Conservation (phyloP, 1,140 invertebrate species). For the Micrasema minimum region DNA sequence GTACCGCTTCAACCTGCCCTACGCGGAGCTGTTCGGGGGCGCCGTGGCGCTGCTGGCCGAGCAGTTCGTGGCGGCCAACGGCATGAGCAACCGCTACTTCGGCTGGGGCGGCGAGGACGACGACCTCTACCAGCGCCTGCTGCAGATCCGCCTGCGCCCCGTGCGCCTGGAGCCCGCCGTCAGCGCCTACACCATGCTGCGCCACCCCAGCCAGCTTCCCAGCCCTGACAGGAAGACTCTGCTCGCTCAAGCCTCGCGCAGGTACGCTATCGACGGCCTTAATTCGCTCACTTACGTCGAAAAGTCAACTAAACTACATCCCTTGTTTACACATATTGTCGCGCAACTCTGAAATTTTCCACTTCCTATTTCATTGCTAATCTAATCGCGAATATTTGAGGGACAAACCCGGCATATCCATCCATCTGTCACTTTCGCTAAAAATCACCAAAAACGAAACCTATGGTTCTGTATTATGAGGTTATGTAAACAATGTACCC, state of each 20-base stretch:
- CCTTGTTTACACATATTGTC: conserved; percentile 71
- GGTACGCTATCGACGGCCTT: conserved; percentile 75
- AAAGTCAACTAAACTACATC: conserved; percentile 67
- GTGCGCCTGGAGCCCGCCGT: conserved; percentile 77
- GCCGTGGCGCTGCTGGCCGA: conserved; percentile 77
- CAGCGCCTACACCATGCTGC: conserved; percentile 82
- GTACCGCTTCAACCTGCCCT: conserved; percentile 84
- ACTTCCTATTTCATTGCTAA: not conserved
- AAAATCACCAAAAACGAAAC: too few species aligned
- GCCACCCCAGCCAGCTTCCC: conserved; percentile 74
- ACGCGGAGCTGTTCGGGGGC: conserved; percentile 79
- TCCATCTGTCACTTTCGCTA: too few species aligned
- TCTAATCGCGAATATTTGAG: too few species aligned
- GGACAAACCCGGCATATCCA: too few species aligned
- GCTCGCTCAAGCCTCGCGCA: conserved; percentile 63
- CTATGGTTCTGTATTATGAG: too few species aligned
- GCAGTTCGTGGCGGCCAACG: conserved; percentile 85
- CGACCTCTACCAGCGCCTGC: conserved; percentile 80
- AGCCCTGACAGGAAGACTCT: conserved; percentile 56
- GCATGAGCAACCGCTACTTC: conserved; percentile 91
- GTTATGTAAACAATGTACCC: too few species aligned
- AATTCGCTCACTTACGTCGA: conserved; percentile 75
- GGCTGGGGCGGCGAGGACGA: conserved; percentile 93
- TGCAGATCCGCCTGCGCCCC: conserved; percentile 67
- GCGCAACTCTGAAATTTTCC: conserved; percentile 65